Base-by-base conservation (phyloP, 1,140 invertebrate genomes). In the Thereuonema tuberculata region DNA sequence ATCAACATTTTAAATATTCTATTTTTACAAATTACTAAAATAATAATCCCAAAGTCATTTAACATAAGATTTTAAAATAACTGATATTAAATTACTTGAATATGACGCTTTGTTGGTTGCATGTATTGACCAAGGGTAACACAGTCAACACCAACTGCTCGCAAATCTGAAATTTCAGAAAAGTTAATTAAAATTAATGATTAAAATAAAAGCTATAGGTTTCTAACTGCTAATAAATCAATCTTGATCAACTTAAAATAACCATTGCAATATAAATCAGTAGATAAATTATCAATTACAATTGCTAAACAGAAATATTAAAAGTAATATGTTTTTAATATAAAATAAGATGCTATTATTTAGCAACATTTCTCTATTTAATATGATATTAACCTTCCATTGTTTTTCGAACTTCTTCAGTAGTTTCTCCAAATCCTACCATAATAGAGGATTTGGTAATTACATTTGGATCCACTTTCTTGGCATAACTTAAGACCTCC, bases 381-480 rank as follows among this genome's bases (percentile, higher is more conserved):
- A n/a, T n/a, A n/a, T n/a, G n/a, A n/a, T n/a, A n/a, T n/a, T n/a
- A 67, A 84, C 82, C 84, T 75, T 80, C 79, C 78, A 98, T 80
- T 9, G 93, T 91, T 76, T 89, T 81, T 68, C 85, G 77, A 9
- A 98, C 77, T 80, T 98, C 84, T 57, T 85, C 81, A 70, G 98
- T 93, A 1, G 84, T 90, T 78, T 99, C 97, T 0, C 95, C 95
- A 1, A 99, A 76, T 3, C 96, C 97, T 17, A 99, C 75, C 97
- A 99, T 99, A 61, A 99, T 88, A 0, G 96, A 99, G 1, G 93
- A 93, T 76, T 99, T 99, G 0, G 96, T 99, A 31, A 99, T 81
- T 28, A 98, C 71, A 63, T 85, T 79, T 0, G 84, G 79, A 72
- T 89, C 87, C 2, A 82, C 74, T 59, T 78, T 76, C 75, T 97